Base-by-base conservation (phyloP, 2,888 invertebrate species). In the Pocota personata region DNA sequence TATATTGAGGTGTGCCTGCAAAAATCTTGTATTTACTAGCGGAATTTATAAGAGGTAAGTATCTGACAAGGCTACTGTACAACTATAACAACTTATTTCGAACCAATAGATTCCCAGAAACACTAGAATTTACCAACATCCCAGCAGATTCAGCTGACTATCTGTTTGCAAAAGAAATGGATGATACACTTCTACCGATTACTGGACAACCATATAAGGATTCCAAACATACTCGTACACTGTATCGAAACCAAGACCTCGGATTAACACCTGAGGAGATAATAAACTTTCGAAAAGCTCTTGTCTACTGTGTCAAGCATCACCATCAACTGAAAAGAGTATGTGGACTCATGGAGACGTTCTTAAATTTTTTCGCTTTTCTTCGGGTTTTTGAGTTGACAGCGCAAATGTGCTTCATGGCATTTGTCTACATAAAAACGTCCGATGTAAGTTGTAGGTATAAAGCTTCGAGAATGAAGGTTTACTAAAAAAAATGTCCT, bases 241-340 rank as follows among this genome's bases (percentile, higher is more conserved):
- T 1, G 2, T 3, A 8, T 3, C 16, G 0, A 19, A 7, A 46
- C 6, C 19, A 7, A 3, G 14, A 19, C 3, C 8, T 16, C 0
- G 50, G 40, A 6, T 55, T 10, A 16, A 64, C 19, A 6, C 21
- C 30, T 7, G 46, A 50, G 14, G 32, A 55, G 12, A 12, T 48
- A 19, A 14, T n/a, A 2, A 43, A n/a, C 19, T 69, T 62, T 10
- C 46, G 16, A 8, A 24, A 4, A 2, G 87, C 87, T 5, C 76
- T 90, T 2, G 84, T 76, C 7, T 84, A 86, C 58, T 89, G 89
- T 50, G 69, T 89, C 6, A 21, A 72, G 30, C 89, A 88, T 24
- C 90, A 90, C 66, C 88, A 88, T 40, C 71, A 78, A n/a, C 73
- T 90, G 27, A 43, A 89, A 46, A 67, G 83, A 12, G 88, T 89